Evolutionary conservation across 2,113 vertebrate genomes (phyloP).

Genomic region (Gasterosteus aculeatus): DNA sequence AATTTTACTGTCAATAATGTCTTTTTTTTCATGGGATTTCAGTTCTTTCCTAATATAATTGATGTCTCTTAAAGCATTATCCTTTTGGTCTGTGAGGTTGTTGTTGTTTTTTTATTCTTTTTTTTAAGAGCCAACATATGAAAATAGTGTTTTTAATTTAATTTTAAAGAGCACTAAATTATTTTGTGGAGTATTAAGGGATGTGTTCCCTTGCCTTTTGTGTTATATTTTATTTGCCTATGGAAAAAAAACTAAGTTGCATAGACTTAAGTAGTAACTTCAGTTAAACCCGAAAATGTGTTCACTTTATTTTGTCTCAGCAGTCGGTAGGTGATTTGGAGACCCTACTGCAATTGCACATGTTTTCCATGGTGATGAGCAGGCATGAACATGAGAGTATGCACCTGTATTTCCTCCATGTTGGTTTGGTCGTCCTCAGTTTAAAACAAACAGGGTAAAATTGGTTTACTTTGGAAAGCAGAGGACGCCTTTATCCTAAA

Average conservation of each 20-base stretch:
- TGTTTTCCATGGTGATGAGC: constrained; percentile 71
- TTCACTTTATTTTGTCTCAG: constrained; percentile 77
- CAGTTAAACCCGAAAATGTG: constrained; percentile 71
- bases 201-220: constrained; percentile 71
- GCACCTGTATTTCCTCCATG: constrained; percentile 69
- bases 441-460: constrained; percentile 57
- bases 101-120: constrained; percentile 29
- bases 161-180: constrained; percentile 80
- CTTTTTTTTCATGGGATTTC: constrained; percentile 70
- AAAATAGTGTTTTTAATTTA: constrained; percentile 79
- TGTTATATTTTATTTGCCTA: constrained; percentile 71
- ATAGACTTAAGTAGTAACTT: constrained; percentile 70
- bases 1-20: constrained; percentile 83
- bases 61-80: constrained; percentile 73
- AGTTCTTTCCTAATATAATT: constrained; percentile 75
- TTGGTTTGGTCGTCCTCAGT: constrained; percentile 64
- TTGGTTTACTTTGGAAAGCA: constrained; percentile 51
- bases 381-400: constrained; percentile 69
- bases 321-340: constrained; percentile 56
- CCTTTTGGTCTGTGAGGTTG: constrained; percentile 61
- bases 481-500: constrained; percentile 20
- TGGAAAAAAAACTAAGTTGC: constrained; percentile 67
- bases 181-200: constrained; percentile 76
- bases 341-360: constrained; percentile 73
- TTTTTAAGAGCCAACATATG: constrained; percentile 67